Percentiles rank a stretch among this genome's conserved stretches.
phyloP scores from a whole-genome alignment of 2,113 vertebrate species.

The Nibea albiflora region DNA sequence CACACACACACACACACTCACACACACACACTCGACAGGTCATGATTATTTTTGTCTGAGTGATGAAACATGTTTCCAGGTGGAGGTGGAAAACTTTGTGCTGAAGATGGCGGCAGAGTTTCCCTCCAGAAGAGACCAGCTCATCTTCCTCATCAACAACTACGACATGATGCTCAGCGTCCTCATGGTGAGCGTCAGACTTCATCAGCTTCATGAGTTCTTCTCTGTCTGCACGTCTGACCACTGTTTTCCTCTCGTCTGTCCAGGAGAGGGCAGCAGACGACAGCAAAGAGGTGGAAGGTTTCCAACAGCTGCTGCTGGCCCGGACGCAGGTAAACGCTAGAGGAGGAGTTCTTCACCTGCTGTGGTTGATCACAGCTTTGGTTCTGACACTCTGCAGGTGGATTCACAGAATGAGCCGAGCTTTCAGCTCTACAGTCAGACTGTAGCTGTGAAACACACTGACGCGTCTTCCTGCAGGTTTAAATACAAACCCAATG shows the following conservation, averaged over 20 bases:
- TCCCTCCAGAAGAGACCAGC: constrained; percentile 92
- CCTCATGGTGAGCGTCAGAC: constrained; percentile 85
- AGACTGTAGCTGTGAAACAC: too few relatives aligned
- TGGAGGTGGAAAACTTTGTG: constrained; percentile 94
- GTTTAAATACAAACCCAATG: too few relatives aligned
- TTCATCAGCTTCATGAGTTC: too few relatives aligned
- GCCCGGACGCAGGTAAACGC: constrained; percentile 89
- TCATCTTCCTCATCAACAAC: constrained; percentile 97
- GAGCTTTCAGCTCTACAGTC: too few relatives aligned
- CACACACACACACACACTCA: not conserved
- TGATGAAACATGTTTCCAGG: constrained; percentile 70
- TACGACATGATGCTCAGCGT: constrained; percentile 96
- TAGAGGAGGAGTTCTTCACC: not conserved
- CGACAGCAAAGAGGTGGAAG: constrained; percentile 94
- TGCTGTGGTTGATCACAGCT: not conserved
- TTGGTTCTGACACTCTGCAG: not conserved
- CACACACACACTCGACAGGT: too few relatives aligned
- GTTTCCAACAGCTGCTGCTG: constrained; percentile 93
- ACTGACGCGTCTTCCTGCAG: too few relatives aligned
- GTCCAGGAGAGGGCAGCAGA: constrained; percentile 91
- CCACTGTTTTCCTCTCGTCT: fast-evolving
- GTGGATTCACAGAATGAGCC: not conserved
- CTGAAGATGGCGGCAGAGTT: constrained; percentile 95
- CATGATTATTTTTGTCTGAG: too few relatives aligned
- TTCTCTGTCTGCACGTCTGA: not conserved